Conservation (phyloP, 2,888 invertebrate species). For the Cryptus armator region DNA sequence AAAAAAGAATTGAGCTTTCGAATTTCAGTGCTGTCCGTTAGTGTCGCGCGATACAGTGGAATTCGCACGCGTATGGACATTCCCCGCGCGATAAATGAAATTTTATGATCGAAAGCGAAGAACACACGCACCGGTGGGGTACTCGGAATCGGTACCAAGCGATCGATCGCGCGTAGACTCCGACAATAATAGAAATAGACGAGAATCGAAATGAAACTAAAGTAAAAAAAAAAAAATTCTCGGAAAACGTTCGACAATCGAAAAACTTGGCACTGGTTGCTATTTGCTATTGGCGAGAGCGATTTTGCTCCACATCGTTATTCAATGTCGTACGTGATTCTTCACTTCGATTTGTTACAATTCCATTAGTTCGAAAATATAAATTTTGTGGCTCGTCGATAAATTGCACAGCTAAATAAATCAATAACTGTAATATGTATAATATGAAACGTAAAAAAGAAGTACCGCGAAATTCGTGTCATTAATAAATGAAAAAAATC, state of each 20-base stretch:
- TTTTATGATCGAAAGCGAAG: slow-evolving; percentile 47
- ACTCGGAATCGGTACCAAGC: background rate
- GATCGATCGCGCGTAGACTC: slow-evolving; percentile 12
- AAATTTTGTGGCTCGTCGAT: background rate
- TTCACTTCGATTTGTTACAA: background rate
- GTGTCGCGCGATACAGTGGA: slow-evolving; percentile 1
- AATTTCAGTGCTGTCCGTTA: slow-evolving; percentile 16
- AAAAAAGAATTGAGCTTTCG: background rate
- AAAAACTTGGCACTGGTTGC: slow-evolving; percentile 47
- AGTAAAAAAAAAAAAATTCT: slow-evolving; percentile 40
- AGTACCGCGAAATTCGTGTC: background rate
- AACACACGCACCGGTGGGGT: background rate
- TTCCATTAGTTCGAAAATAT: background rate
- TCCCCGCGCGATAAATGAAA: slow-evolving; percentile 38
- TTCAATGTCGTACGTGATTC: slow-evolving; percentile 16
- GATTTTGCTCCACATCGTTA: slow-evolving; percentile 31
- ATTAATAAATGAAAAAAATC: background rate
- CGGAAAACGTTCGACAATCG: slow-evolving; percentile 37
- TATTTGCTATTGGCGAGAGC: slow-evolving; percentile 12
- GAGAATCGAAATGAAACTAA: background rate
- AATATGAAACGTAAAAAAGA: background rate
- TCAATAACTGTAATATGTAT: background rate
- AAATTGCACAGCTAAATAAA: background rate
- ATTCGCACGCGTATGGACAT: slow-evolving; percentile 47
- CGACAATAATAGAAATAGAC: slow-evolving; percentile 36